A percentile compares a stretch with the other conserved stretches of the same genome.
These are phyloP conservation scores for Arbacia lixula DNA, from an alignment of 53 echinoderm and acorn worm species.

Conservation along the genomic window DNA sequence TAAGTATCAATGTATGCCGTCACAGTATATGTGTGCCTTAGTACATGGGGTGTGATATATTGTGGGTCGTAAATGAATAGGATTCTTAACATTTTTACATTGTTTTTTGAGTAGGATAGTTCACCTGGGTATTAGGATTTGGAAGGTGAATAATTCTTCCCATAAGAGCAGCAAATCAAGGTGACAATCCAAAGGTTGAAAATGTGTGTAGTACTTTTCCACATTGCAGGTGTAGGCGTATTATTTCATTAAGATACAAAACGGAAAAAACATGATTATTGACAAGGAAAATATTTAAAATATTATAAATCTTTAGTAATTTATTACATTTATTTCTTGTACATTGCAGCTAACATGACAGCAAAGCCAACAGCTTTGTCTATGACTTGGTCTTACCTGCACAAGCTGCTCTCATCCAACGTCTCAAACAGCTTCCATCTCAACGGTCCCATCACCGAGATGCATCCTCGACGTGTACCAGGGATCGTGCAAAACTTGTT, in stretches of 20 bases:
- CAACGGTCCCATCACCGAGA: slow-evolving; percentile 71
- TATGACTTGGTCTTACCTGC: slow-evolving; percentile 59
- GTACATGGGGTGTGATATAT: no score
- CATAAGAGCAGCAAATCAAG: no score
- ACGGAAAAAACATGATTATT: background rate
- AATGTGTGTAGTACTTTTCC: background rate
- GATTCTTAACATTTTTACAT: no score
- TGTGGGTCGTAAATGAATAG: no score
- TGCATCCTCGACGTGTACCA: slow-evolving; percentile 48
- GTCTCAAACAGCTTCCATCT: slow-evolving; percentile 64
- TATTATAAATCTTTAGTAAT: background rate
- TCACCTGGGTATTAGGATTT: no score
- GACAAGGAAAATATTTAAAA: no score
- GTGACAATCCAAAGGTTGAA: no score
- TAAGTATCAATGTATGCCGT: no score
- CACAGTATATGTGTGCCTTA: no score
- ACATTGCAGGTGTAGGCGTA: background rate
- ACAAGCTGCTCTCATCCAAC: slow-evolving; percentile 61
- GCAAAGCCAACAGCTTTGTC: slow-evolving; percentile 64
- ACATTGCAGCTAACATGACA: slow-evolving; percentile 64
- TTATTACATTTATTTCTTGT: background rate
- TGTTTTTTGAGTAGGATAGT: no score
- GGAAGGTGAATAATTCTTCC: no score
- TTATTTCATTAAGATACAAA: background rate
- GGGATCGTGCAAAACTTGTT: slow-evolving; percentile 56